Base-by-base conservation (phyloP, 1,140 invertebrate species). In the Pseudomyrmex concolor region DNA sequence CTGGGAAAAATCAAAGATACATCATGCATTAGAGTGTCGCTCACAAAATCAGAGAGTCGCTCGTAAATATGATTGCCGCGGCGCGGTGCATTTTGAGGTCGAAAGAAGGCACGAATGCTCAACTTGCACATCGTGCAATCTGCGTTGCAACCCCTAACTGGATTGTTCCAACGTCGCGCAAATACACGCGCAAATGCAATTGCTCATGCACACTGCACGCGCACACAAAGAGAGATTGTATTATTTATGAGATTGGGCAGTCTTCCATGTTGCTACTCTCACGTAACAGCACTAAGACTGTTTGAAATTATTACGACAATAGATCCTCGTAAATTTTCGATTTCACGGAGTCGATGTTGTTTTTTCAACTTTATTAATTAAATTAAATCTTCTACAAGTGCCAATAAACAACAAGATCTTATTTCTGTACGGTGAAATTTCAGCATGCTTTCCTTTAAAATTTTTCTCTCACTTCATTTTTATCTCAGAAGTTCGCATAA, bases 1-100 rank as follows among this genome's bases (percentile, higher is more conserved):
- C 62, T 54, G 43, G 85, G 50, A 15, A 48, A 74, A 86, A 86
- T 76, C 77, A 70, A 70, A 81, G 63, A 83, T 83, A 83, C 59
- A 68, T 80, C 76, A 71, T 71, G 22, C 48, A 59, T 66, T 50
- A 45, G 62, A 25, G 76, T 43, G 43, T 80, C 66, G 76, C 54
- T 71, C 66, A 80, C 71, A 71, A 70, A 80, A 71, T 80, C 64
- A 71, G 54, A 55, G n/a, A 55, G n/a, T 57, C 19, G 55, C 55
- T 15, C 15, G 66, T 50, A 50, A 80, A 59, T 22, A 45, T 45
- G 66, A 68, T 34, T 78, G 74, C 73, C 48, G 51, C 17, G 19
- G 50, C 76, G 54, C 64, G 54, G 50, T 48, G 19, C 51, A 78
- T 59, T 70, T 78, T 34, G 76, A 70, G 64, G 76, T 59, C 66